A percentile compares a stretch with the other conserved stretches of the same genome.
Evolutionary conservation across 2,888 invertebrate species (phyloP).

Genomic region (Polydrusus tereticollis): DNA sequence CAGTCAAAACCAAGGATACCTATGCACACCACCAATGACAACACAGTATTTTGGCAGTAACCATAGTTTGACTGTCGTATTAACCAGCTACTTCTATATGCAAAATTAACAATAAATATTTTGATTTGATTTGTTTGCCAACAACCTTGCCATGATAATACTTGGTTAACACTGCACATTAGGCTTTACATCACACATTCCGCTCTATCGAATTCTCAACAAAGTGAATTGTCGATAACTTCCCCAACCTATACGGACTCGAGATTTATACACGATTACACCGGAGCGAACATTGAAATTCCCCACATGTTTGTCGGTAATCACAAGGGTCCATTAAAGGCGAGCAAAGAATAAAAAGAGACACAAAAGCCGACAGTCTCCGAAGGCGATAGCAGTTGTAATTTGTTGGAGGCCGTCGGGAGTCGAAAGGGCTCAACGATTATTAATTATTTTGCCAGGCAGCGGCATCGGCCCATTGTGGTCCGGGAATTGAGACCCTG

Average conservation of each 20-base stretch:
- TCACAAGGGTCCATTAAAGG: constrained; percentile 39
- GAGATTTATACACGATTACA: constrained; percentile 35
- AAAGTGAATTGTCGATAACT: background rate
- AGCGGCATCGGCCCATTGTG: constrained; percentile 20
- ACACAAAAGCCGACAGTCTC: constrained; percentile 27
- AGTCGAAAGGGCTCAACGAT: constrained; percentile 21
- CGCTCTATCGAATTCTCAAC: background rate
- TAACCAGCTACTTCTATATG: too few relatives aligned
- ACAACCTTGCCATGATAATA: too few relatives aligned
- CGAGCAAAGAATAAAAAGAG: constrained; percentile 28
- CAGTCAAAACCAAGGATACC: too few relatives aligned
- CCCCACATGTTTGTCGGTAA: constrained; percentile 42
- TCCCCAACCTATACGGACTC: background rate
- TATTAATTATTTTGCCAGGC: constrained; percentile 28
- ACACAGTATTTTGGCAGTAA: too few relatives aligned
- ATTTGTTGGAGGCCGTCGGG: constrained; percentile 26
- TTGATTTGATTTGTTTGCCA: too few relatives aligned
- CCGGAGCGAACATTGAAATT: constrained; percentile 36
- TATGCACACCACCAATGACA: too few relatives aligned
- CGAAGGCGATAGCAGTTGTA: constrained; percentile 33
- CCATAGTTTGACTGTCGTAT: too few relatives aligned
- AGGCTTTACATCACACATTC: too few relatives aligned
- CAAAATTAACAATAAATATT: too few relatives aligned
- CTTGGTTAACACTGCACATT: too few relatives aligned
- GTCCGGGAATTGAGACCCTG: constrained; percentile 12